Percentiles rank a stretch among this genome's conserved stretches.
Conservation (phyloP, 2,797 vertebrate species). For the Craterocephalus amniculus region DNA sequence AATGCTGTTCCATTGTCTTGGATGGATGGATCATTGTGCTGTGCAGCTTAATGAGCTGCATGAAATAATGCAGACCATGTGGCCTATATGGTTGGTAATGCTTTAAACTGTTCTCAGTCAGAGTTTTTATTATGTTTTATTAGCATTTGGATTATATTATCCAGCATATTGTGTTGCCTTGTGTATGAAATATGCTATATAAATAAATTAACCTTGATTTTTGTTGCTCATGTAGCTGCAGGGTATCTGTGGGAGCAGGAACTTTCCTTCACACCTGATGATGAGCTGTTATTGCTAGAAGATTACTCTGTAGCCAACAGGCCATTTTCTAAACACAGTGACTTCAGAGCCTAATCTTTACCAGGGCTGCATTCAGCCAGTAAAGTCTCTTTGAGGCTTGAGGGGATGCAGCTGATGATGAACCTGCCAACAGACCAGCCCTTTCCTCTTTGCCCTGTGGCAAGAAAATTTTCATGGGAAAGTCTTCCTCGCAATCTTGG, state of each 20-base stretch:
- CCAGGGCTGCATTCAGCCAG: conserved; percentile 16
- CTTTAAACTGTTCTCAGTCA: neutral
- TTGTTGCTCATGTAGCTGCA: conserved; percentile 15
- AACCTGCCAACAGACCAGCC: conserved; percentile 26
- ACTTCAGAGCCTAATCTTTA: conserved; percentile 27
- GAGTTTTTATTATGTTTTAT: neutral
- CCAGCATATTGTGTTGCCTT: neutral
- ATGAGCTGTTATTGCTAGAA: conserved; percentile 22
- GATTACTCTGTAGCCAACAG: conserved; percentile 18
- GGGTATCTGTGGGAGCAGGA: conserved; percentile 16
- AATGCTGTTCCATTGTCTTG: neutral
- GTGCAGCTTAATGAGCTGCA: neutral
- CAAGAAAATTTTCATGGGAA: conserved; percentile 38
- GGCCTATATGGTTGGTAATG: neutral
- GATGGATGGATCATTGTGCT: neutral
- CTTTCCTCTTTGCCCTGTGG: conserved; percentile 14
- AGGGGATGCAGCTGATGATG: conserved; percentile 20
- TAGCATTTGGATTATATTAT: neutral
- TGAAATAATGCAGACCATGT: neutral
- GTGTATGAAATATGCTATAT: neutral
- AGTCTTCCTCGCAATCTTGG: neutral
- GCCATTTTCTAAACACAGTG: conserved; percentile 37
- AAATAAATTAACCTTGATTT: neutral
- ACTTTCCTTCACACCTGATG: conserved; percentile 15
- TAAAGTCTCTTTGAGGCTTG: conserved; percentile 17